phyloP scores from a whole-genome alignment of 2,113 vertebrate genomes.

The Anguilla japonica region DNA sequence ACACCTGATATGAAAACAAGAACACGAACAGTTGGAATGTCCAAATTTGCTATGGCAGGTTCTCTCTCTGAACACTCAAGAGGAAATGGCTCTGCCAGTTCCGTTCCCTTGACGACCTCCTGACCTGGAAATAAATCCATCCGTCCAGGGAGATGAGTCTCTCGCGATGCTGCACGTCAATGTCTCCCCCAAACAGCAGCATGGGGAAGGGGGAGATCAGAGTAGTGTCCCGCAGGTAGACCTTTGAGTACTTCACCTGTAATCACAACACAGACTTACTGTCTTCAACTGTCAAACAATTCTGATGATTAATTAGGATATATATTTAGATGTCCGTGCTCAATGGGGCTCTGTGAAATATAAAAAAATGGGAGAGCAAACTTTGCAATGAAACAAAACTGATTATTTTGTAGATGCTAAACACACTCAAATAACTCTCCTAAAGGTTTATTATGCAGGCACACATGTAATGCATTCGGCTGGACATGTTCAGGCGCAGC shows the following conservation, averaged over 20 bases:
- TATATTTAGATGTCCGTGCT: too few species aligned
- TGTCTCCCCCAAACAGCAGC: slow-evolving; percentile 93
- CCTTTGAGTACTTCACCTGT: slow-evolving; percentile 88
- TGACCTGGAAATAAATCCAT: slow-evolving; percentile 96
- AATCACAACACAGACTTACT: slow-evolving; percentile 16
- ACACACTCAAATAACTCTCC: too few species aligned
- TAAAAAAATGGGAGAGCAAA: too few species aligned
- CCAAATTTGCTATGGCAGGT: too few species aligned
- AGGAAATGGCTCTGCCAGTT: background rate
- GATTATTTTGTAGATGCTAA: too few species aligned
- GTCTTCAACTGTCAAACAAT: background rate
- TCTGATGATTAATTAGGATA: too few species aligned
- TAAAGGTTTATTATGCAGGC: too few species aligned
- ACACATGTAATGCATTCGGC: too few species aligned
- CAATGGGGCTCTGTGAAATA: too few species aligned
- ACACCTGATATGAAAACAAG: slow-evolving; percentile 5
- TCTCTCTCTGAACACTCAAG: background rate
- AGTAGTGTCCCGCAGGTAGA: slow-evolving; percentile 90
- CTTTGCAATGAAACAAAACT: too few species aligned
- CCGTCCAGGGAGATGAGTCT: slow-evolving; percentile 88
- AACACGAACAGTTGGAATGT: background rate
- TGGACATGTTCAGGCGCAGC: too few species aligned
- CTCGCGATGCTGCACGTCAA: slow-evolving; percentile 92
- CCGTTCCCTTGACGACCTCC: background rate
- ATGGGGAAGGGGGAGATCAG: slow-evolving; percentile 89